phyloP scores from a whole-genome alignment of 2,888 invertebrate genomes.

The Eucera pruinosa region DNA sequence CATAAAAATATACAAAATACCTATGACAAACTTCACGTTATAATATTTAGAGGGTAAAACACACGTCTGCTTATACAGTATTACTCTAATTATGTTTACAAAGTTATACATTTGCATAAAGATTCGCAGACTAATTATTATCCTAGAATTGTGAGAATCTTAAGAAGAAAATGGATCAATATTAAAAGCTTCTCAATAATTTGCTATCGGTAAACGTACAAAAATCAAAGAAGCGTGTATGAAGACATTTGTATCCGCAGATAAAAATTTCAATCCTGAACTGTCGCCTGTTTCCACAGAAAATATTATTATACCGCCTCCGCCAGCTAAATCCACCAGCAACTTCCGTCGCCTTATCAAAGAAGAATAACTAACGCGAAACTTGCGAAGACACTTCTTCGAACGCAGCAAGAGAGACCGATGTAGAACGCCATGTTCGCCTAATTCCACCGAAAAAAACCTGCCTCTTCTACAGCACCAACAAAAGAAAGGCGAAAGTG shows the following conservation, averaged over 20 bases:
- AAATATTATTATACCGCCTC: neutral
- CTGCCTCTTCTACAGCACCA: too few species aligned
- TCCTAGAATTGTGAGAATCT: too few species aligned
- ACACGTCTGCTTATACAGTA: too few species aligned
- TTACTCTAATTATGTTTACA: too few species aligned
- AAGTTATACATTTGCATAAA: too few species aligned
- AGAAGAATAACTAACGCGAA: neutral
- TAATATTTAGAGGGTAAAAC: too few species aligned
- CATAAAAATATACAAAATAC: too few species aligned
- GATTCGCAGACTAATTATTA: too few species aligned
- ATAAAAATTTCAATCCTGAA: neutral
- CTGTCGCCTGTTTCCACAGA: neutral
- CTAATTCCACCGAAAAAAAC: neutral
- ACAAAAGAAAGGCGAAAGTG: too few species aligned
- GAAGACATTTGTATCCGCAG: neutral
- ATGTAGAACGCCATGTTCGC: neutral
- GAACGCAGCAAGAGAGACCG: neutral
- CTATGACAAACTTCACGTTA: too few species aligned
- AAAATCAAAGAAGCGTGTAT: neutral
- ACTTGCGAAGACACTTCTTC: neutral
- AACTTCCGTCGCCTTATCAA: neutral
- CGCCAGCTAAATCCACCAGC: neutral
- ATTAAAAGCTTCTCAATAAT: too few species aligned
- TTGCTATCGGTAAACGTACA: neutral
- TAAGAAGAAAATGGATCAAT: too few species aligned